phyloP scores from a whole-genome alignment of 1,140 invertebrate species.

The Procambarus clarkii region DNA sequence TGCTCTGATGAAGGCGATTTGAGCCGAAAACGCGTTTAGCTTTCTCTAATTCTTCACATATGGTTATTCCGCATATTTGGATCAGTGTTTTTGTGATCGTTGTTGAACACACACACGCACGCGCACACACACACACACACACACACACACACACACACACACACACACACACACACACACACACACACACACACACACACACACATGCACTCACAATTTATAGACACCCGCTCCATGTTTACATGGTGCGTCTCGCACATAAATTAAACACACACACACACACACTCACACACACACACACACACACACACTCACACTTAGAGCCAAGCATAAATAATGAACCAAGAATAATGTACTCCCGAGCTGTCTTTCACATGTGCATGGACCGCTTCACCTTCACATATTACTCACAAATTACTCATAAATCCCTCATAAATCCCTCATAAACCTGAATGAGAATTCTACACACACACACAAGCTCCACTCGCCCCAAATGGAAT shows the following conservation, averaged over 20 bases:
- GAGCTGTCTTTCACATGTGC: not conserved
- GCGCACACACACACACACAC: too few relatives aligned
- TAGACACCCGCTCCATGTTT: not conserved
- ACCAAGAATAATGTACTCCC: not conserved
- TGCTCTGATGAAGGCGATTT: too few relatives aligned
- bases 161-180: not conserved
- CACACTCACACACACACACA: not conserved
- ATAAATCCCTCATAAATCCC: too few relatives aligned
- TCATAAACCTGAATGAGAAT: conserved; percentile 1
- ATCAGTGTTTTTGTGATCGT: too few relatives aligned
- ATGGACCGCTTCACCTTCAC: not conserved
- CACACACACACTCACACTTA: not conserved
- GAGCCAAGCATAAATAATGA: not conserved
- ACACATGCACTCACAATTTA: not conserved
- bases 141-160: too few relatives aligned
- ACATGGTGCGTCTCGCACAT: not conserved
- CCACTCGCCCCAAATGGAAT: too few relatives aligned
- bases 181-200: conserved; percentile 1
- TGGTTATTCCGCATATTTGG: too few relatives aligned
- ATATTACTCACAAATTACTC: too few relatives aligned
- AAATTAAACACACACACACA: not conserved
- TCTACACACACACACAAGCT: not conserved
- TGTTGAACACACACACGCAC: too few relatives aligned
- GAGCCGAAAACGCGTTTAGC: too few relatives aligned
- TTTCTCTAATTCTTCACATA: too few relatives aligned